phyloP scores from a whole-genome alignment of 2,113 vertebrate genomes.

The Centropus unirufus region DNA sequence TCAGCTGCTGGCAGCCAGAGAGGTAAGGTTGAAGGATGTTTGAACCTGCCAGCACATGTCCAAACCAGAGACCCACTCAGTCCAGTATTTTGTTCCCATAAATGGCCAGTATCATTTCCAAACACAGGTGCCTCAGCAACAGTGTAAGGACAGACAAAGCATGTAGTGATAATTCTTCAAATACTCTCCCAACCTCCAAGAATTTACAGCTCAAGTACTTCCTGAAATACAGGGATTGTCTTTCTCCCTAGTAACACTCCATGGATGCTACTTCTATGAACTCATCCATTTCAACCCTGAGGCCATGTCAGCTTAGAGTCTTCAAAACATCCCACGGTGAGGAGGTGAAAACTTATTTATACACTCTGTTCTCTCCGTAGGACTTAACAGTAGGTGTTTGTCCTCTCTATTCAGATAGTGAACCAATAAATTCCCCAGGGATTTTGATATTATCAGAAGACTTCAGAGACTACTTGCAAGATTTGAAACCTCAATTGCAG shows the following conservation, averaged over 20 bases:
- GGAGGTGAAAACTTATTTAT: neutral
- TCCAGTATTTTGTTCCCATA: neutral
- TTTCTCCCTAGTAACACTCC: neutral
- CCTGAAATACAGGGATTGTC: neutral
- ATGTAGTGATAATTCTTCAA: neutral
- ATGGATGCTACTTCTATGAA: neutral
- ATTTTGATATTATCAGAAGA: neutral
- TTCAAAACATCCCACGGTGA: neutral
- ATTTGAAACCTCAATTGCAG: neutral
- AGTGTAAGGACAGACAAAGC: neutral
- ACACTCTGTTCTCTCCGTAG: neutral
- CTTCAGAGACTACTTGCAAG: neutral
- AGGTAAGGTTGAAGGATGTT: neutral
- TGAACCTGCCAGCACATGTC: neutral
- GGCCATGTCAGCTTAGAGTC: neutral
- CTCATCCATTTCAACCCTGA: neutral
- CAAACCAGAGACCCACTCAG: neutral
- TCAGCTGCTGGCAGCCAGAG: neutral
- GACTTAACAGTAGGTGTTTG: neutral
- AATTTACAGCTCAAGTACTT: neutral
- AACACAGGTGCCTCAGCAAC: neutral
- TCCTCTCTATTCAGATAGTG: neutral
- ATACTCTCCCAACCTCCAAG: neutral
- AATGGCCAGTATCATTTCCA: neutral
- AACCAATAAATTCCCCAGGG: neutral